Percentiles rank a stretch among this genome's conserved stretches.
Conservation (phyloP, 2,888 invertebrate genomes). For the Cylindroiulus punctatus region DNA sequence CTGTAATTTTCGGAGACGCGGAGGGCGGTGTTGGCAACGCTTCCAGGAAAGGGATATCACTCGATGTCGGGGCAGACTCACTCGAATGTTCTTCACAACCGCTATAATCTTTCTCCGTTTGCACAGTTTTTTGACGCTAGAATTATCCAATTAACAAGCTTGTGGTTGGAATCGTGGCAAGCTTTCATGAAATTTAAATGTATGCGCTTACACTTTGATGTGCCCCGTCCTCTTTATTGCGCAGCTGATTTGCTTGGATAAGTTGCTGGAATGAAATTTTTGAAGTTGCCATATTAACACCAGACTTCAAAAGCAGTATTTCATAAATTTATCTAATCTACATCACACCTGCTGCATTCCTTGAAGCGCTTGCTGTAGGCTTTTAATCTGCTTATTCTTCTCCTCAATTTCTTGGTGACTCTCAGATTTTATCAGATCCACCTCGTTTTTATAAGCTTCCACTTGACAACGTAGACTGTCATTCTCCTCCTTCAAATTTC, state of each 20-base stretch:
- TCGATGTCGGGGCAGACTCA: constrained; percentile 23
- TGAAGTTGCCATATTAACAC: not conserved
- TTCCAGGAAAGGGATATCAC: constrained; percentile 22
- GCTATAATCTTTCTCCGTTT: not conserved
- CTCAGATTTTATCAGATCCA: constrained; percentile 85
- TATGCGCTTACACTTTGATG: constrained; percentile 52
- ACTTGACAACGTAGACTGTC: constrained; percentile 89
- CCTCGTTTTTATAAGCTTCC: constrained; percentile 94
- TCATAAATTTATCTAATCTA: not conserved
- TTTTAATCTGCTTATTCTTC: constrained; percentile 85
- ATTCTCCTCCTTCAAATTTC: constrained; percentile 78
- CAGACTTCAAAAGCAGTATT: not conserved
- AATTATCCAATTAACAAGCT: not conserved
- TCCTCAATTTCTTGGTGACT: constrained; percentile 80
- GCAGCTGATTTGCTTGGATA: constrained; percentile 58
- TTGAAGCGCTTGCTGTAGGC: constrained; percentile 73
- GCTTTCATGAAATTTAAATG: not conserved
- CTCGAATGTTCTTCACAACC: not conserved
- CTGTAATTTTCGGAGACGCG: constrained; percentile 58
- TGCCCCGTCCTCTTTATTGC: constrained; percentile 56
- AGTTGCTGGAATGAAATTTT: constrained; percentile 55
- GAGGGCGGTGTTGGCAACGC: not conserved
- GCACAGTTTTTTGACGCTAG: not conserved
- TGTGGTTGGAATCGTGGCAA: not conserved
- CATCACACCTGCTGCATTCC: constrained; percentile 66